phyloP scores from a whole-genome alignment of 1,140 invertebrate genomes.

The Diploscapter pachys region DNA sequence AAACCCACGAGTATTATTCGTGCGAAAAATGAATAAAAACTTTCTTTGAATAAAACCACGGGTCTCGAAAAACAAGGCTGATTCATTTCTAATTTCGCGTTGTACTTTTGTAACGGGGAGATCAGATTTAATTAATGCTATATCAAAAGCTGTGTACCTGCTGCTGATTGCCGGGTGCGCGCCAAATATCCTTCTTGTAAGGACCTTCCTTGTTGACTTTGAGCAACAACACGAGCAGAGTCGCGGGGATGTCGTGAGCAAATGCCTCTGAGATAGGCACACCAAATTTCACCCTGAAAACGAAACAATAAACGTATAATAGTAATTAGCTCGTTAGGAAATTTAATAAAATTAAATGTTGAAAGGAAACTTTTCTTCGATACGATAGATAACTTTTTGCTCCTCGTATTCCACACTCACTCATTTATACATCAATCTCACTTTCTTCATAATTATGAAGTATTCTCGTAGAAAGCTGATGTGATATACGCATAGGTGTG shows the following conservation, averaged over 20 bases:
- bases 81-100: too few relatives aligned
- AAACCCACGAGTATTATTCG: too few relatives aligned
- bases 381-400: too few relatives aligned
- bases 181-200: conserved; percentile 83
- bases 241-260: conserved; percentile 57
- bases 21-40: too few relatives aligned
- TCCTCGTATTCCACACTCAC: too few relatives aligned
- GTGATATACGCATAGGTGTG: neutral
- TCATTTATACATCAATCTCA: too few relatives aligned
- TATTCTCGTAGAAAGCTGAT: neutral
- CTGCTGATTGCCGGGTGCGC: conserved; percentile 81
- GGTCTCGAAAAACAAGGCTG: too few relatives aligned
- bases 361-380: neutral
- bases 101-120: too few relatives aligned
- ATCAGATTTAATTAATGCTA: conserved; percentile 1
- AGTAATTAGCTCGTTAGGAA: conserved; percentile 22
- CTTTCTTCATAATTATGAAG: neutral
- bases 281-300: conserved; percentile 57
- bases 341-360: conserved; percentile 26
- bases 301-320: conserved; percentile 26
- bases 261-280: conserved; percentile 57
- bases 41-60: too few relatives aligned
- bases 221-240: conserved; percentile 69
- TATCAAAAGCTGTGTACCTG: conserved; percentile 16
- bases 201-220: conserved; percentile 92